Evolutionary conservation across 2,888 invertebrate species (phyloP).

Genomic region (Epinotia ramella): DNA sequence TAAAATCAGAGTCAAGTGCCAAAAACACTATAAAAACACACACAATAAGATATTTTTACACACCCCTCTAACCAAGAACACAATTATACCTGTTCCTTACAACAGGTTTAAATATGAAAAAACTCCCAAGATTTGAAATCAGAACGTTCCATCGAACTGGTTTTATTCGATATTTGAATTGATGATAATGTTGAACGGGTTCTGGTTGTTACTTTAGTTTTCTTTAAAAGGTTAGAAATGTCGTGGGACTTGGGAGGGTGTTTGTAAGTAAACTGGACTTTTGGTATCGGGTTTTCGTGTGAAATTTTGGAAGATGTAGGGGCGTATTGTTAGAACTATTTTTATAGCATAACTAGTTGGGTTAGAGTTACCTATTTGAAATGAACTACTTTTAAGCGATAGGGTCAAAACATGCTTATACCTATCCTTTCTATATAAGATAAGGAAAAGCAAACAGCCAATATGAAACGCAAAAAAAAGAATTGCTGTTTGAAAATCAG

Average conservation of each 20-base stretch:
- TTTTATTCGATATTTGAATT: constrained; percentile 53
- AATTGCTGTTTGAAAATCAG: too few relatives aligned
- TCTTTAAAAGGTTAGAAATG: constrained; percentile 47
- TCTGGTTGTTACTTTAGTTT: constrained; percentile 19
- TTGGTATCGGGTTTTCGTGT: constrained; percentile 36
- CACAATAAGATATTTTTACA: constrained; percentile 28
- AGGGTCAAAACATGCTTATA: background rate
- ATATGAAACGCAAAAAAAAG: too few relatives aligned
- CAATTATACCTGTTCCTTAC: constrained; percentile 38
- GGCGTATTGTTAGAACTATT: background rate
- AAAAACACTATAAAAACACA: constrained; percentile 8
- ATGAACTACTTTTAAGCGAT: background rate
- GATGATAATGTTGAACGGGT: constrained; percentile 38
- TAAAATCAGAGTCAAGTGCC: constrained; percentile 22
- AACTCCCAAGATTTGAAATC: constrained; percentile 52
- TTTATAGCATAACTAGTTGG: background rate
- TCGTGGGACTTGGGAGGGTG: constrained; percentile 46
- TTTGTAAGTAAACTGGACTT: constrained; percentile 36
- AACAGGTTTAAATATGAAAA: constrained; percentile 39
- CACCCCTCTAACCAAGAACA: constrained; percentile 24
- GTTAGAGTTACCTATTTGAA: too few relatives aligned
- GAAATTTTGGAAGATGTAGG: constrained; percentile 17
- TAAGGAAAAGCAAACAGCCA: too few relatives aligned
- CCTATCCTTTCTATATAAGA: too few relatives aligned
- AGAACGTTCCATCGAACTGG: constrained; percentile 51